Conservation (phyloP, 2,113 vertebrate species). For the Monarcha castaneiventris region DNA sequence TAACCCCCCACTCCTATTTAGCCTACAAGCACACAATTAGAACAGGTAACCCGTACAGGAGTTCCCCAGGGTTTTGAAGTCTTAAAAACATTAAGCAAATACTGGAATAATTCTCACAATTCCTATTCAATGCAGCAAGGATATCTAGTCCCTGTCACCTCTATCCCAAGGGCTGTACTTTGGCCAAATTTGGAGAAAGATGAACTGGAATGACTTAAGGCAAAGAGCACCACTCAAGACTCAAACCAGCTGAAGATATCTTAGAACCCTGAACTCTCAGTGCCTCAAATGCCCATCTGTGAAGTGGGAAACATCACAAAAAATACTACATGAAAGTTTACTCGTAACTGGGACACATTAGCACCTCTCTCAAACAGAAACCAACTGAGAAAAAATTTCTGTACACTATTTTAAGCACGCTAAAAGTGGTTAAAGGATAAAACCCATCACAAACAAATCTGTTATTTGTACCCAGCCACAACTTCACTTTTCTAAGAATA, state of each 20-base stretch:
- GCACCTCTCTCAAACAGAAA: conserved; percentile 1
- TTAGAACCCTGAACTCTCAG: background rate
- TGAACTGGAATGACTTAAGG: background rate
- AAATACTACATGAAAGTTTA: background rate
- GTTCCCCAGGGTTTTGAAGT: background rate
- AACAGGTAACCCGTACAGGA: background rate
- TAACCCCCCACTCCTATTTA: background rate
- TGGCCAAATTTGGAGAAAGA: background rate
- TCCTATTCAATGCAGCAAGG: background rate
- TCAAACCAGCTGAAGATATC: background rate
- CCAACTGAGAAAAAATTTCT: background rate
- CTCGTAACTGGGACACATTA: background rate
- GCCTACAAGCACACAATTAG: background rate
- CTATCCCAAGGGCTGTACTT: background rate
- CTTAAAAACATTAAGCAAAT: background rate
- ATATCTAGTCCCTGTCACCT: background rate
- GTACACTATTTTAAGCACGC: background rate
- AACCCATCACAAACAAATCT: background rate
- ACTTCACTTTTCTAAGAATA: background rate
- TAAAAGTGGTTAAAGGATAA: background rate
- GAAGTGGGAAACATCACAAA: background rate
- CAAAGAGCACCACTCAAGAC: background rate
- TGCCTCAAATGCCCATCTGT: background rate
- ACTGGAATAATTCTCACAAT: background rate
- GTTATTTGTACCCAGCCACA: background rate